Conservation (phyloP, 2,888 invertebrate species). For the Microplitis deprimator region DNA sequence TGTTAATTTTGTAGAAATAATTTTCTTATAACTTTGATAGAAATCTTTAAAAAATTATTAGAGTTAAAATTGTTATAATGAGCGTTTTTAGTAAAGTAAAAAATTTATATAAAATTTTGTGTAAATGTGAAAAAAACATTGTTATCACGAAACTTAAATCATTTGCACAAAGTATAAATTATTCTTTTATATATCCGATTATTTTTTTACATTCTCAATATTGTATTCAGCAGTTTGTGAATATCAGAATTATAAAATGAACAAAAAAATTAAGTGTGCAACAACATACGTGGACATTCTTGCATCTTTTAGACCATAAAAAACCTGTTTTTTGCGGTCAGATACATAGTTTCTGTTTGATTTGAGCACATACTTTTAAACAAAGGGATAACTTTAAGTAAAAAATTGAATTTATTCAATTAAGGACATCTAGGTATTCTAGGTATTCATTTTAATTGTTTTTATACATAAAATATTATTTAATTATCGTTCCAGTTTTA, state of each 20-base stretch:
- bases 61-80: neutral
- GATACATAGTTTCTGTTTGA: constrained; percentile 12
- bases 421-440: too few relatives aligned
- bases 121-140: neutral
- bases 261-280: constrained; percentile 19
- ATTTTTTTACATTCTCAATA: constrained; percentile 11
- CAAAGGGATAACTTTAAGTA: neutral
- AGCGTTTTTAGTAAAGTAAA: neutral
- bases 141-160: neutral
- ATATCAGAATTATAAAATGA: constrained; percentile 22
- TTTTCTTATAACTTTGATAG: neutral
- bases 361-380: constrained; percentile 20
- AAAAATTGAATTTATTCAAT: neutral
- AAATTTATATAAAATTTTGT: neutral
- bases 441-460: too few relatives aligned
- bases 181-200: neutral
- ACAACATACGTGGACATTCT: constrained; percentile 32
- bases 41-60: neutral
- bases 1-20: constrained; percentile 18
- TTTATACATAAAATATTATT: too few relatives aligned
- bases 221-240: constrained; percentile 19
- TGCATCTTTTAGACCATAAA: constrained; percentile 17
- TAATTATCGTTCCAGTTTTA: too few relatives aligned
- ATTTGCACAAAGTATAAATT: neutral
- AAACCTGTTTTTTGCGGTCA: constrained; percentile 33